Conservation (phyloP, 1,140 invertebrate genomes). For the Coenobita brevimanus region DNA sequence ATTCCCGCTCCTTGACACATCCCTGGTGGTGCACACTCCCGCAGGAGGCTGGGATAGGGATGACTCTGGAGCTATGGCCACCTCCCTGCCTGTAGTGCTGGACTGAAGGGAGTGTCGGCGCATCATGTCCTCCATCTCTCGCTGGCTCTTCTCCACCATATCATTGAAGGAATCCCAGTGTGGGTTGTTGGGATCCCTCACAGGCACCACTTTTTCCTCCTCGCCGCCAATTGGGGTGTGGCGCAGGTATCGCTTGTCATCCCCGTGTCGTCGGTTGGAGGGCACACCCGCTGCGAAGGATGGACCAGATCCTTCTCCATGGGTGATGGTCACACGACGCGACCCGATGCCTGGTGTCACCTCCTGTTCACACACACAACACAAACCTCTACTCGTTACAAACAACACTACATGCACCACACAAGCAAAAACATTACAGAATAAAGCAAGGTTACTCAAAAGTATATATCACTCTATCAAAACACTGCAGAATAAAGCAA, state of each 20-base stretch:
- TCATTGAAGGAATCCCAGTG: constrained; percentile 68
- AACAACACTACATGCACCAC: too few species aligned
- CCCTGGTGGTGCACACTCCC: constrained; percentile 50
- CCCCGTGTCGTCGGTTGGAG: not conserved
- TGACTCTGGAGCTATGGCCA: constrained; percentile 23
- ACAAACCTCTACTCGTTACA: too few species aligned
- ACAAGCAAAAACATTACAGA: too few species aligned
- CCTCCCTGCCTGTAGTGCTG: constrained; percentile 5
- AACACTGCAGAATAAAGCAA: too few species aligned
- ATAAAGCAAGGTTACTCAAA: too few species aligned
- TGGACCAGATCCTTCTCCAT: not conserved
- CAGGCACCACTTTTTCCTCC: not conserved
- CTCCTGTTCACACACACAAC: not conserved
- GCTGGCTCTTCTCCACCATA: constrained; percentile 68
- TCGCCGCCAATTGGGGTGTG: constrained; percentile 36
- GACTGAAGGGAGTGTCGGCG: constrained; percentile 59
- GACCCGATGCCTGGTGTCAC: not conserved
- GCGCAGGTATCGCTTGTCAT: constrained; percentile 51
- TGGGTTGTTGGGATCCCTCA: constrained; percentile 9
- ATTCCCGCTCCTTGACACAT: constrained; percentile 47
- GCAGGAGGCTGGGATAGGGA: constrained; percentile 20
- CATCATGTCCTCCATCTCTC: constrained; percentile 70
- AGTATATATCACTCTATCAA: too few species aligned
- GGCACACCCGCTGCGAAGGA: not conserved
- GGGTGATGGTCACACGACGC: constrained; percentile 10